phyloP scores from a whole-genome alignment of 1,140 invertebrate species.

The Anadara kagoshimensis region DNA sequence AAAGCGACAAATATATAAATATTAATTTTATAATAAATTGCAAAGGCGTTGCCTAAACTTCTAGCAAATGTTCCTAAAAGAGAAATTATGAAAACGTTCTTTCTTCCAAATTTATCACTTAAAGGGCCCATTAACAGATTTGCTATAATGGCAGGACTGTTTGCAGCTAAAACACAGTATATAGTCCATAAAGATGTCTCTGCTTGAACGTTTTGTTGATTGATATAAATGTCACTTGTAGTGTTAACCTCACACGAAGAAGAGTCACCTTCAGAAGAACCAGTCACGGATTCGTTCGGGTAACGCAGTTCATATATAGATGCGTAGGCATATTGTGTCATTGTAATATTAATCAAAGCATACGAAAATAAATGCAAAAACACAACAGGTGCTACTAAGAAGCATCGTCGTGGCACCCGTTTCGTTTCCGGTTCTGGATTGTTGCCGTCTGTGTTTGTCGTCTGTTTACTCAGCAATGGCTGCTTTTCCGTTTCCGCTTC shows the following conservation, averaged over 20 bases:
- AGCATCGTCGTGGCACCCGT: too few relatives aligned
- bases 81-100: slow-evolving; percentile 20
- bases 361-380: too few relatives aligned
- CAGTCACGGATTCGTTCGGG: too few relatives aligned
- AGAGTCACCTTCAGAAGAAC: too few relatives aligned
- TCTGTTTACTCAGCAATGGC: too few relatives aligned
- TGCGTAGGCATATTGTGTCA: too few relatives aligned
- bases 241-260: slow-evolving; percentile 5
- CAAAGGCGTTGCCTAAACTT: not conserved
- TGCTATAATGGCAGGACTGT: not conserved
- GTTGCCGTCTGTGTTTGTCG: too few relatives aligned
- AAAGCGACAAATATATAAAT: not conserved
- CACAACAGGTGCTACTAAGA: too few relatives aligned
- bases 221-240: not conserved
- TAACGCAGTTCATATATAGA: too few relatives aligned
- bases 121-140: slow-evolving; percentile 10
- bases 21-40: slow-evolving; percentile 24
- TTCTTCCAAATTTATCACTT: slow-evolving; percentile 17
- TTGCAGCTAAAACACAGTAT: not conserved
- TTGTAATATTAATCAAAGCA: too few relatives aligned
- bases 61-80: not conserved
- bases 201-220: slow-evolving; percentile 4
- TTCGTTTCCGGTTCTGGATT: too few relatives aligned
- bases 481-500: too few relatives aligned
- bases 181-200: slow-evolving; percentile 9